phyloP scores from a whole-genome alignment of 2,888 invertebrate genomes.

The Caenorhabditis uteleia region DNA sequence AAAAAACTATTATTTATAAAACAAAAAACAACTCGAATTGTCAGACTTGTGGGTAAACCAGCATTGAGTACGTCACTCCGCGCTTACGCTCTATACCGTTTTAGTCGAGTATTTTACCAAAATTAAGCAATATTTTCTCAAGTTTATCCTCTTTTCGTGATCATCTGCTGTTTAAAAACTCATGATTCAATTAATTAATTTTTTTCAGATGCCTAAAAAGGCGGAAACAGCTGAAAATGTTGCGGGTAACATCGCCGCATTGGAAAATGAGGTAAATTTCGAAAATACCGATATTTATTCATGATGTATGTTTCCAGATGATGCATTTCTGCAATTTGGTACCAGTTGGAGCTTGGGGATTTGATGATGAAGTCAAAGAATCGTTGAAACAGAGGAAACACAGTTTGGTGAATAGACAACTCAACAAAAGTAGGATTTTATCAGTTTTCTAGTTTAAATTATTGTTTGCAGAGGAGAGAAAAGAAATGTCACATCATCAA shows the following conservation, averaged over 20 bases:
- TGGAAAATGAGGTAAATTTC: slow-evolving; percentile 26
- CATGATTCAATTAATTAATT: no score
- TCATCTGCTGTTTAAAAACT: no score
- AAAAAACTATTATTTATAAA: slow-evolving; percentile 2
- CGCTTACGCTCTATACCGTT: no score
- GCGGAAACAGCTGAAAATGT: no score
- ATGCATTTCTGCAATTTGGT: slow-evolving; percentile 45
- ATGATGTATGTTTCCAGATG: slow-evolving; percentile 23
- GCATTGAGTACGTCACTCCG: slow-evolving; percentile 14
- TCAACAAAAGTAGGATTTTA: slow-evolving; percentile 45
- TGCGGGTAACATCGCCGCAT: slow-evolving; percentile 13
- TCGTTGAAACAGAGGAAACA: slow-evolving; percentile 51
- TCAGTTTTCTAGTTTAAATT: neutral
- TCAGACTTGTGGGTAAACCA: no score
- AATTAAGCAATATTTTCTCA: no score
- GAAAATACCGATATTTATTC: neutral
- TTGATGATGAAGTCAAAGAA: slow-evolving; percentile 53
- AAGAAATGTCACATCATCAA: slow-evolving; percentile 32
- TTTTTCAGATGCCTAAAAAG: no score
- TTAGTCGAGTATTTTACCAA: no score
- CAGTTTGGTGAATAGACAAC: slow-evolving; percentile 48
- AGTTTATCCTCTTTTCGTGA: no score
- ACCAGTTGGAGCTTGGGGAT: slow-evolving; percentile 54
- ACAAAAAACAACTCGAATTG: no score
- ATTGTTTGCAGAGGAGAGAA: slow-evolving; percentile 42